Percentiles rank a stretch among this genome's conserved stretches.
Evolutionary conservation across 2,113 vertebrate genomes (phyloP).

Genomic region (Lasiurus borealis): DNA sequence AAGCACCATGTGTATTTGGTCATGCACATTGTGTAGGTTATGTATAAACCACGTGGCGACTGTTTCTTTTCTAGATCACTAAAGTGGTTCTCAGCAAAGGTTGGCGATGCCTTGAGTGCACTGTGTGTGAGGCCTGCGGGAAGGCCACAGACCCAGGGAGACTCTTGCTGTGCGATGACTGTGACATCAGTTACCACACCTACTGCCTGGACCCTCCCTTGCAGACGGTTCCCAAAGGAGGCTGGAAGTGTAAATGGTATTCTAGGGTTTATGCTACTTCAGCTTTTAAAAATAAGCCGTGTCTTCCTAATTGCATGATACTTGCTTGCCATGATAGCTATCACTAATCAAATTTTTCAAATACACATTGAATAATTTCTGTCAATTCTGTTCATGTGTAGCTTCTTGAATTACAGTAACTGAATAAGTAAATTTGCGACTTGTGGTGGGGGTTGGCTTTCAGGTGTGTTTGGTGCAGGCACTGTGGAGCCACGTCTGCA

Average conservation of each 20-base stretch:
- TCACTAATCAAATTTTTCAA: not conserved
- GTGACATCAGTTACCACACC: slow-evolving; percentile 99
- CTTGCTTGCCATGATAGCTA: rapidly evolving
- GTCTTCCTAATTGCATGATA: not conserved
- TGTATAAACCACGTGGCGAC: not conserved
- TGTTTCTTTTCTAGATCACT: slow-evolving; percentile 90
- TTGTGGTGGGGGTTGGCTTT: slow-evolving; percentile 66
- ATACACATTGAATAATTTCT: not conserved
- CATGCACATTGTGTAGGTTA: rapidly evolving
- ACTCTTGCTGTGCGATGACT: slow-evolving; percentile 96
- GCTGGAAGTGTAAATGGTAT: slow-evolving; percentile 99
- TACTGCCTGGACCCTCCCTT: slow-evolving; percentile 98
- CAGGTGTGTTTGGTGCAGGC: slow-evolving; percentile 98
- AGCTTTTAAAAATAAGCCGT: not conserved
- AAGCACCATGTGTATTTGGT: rapidly evolving
- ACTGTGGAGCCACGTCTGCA: slow-evolving; percentile 95
- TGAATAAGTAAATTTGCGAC: not conserved
- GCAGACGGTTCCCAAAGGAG: slow-evolving; percentile 96
- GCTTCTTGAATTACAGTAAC: not conserved
- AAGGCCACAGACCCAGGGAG: slow-evolving; percentile 96
- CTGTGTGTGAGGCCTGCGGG: slow-evolving; percentile 97
- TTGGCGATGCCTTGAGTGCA: slow-evolving; percentile 98
- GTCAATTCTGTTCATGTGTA: rapidly evolving
- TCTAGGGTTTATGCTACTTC: slow-evolving; percentile 15
- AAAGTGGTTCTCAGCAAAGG: slow-evolving; percentile 97